Evolutionary conservation across 2,113 vertebrate genomes (phyloP).

Genomic region (Bos indicus): DNA sequence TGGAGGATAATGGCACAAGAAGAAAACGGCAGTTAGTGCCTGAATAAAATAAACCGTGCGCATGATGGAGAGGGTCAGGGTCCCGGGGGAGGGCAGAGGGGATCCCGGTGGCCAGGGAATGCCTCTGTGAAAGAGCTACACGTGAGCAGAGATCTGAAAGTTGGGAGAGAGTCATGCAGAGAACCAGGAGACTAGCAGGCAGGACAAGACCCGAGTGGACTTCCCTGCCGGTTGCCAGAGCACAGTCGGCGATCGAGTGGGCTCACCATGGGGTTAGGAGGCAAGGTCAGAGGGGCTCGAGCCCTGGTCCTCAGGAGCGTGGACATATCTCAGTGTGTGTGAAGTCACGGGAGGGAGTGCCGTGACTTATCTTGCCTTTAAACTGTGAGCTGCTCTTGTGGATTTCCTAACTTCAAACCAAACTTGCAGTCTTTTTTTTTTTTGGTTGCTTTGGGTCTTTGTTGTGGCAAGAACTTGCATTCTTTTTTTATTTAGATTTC

Average conservation of each 20-base stretch:
- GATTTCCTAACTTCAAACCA: background rate
- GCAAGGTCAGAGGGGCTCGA: background rate
- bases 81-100: no score
- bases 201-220: background rate
- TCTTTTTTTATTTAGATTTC: background rate
- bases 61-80: background rate
- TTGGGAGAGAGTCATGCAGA: background rate
- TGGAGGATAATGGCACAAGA: background rate
- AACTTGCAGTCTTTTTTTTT: background rate
- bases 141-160: background rate
- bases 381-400: background rate
- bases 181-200: background rate
- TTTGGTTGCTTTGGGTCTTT: background rate
- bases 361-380: background rate
- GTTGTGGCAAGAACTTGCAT: background rate
- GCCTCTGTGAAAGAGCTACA: background rate
- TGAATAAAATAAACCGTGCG: background rate
- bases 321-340: background rate
- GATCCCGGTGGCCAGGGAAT: background rate
- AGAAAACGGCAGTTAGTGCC: background rate
- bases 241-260: rapidly evolving
- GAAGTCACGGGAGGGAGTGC: background rate
- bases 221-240: background rate
- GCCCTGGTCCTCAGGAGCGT: background rate
- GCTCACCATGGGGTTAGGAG: background rate